Evolutionary conservation across 1,140 invertebrate species (phyloP).

Genomic region (Physella acuta): DNA sequence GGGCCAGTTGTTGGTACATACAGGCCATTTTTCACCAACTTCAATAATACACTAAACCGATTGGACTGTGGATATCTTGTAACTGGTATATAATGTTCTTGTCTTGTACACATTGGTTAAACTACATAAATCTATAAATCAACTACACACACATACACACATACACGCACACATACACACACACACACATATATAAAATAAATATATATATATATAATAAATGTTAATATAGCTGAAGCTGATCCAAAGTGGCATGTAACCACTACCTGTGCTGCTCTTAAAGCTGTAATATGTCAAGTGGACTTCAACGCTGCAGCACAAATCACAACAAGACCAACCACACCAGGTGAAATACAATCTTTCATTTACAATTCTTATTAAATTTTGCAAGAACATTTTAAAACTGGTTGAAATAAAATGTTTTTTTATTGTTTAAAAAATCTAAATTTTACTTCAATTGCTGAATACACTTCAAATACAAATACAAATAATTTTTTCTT

Average conservation of each 20-base stretch:
- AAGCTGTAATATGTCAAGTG: conserved; percentile 5
- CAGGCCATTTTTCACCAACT: not conserved
- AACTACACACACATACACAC: too few species aligned
- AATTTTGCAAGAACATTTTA: not conserved
- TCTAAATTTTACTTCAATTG: not conserved
- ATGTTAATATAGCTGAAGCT: not conserved
- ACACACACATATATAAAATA: not conserved
- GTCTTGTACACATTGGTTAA: too few species aligned
- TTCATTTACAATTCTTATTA: not conserved
- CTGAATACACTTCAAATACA: too few species aligned
- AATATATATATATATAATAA: not conserved
- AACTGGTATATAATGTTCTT: not conserved
- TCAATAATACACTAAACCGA: not conserved
- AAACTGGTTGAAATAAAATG: not conserved
- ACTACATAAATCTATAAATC: too few species aligned
- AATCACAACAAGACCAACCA: not conserved
- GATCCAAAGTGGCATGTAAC: not conserved
- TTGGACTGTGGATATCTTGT: not conserved
- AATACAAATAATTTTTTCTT: too few species aligned
- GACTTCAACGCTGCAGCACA: not conserved
- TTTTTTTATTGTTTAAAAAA: not conserved
- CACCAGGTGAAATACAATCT: not conserved
- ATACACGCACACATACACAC: too few species aligned
- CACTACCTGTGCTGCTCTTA: not conserved
- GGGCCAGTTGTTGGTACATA: not conserved